Evolutionary conservation across 2,113 vertebrate genomes (phyloP).

Genomic region (Rhynchomys soricoides): DNA sequence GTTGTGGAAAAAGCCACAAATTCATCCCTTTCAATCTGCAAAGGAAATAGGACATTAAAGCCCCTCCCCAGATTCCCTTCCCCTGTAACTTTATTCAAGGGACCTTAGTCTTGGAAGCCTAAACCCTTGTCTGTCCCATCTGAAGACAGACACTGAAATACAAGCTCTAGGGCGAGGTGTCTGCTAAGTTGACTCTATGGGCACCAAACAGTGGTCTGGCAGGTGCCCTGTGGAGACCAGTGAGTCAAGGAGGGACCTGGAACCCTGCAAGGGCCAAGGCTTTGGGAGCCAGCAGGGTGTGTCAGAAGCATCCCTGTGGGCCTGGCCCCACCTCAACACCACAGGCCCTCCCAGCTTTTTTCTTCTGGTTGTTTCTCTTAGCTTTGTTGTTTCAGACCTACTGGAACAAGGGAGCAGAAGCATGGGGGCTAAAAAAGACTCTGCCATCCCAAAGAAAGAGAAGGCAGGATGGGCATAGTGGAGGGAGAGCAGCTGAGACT

Average conservation of each 20-base stretch:
- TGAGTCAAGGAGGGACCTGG: not conserved
- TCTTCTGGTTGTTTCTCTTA: not conserved
- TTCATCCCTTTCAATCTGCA: not conserved
- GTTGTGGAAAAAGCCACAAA: not conserved
- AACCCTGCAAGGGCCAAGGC: not conserved
- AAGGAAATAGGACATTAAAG: not conserved
- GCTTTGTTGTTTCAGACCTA: not conserved
- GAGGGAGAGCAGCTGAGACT: not conserved
- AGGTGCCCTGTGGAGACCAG: not conserved
- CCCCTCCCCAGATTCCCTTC: too few species aligned
- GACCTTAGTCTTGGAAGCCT: fast-evolving
- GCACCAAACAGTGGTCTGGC: not conserved
- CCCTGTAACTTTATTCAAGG: not conserved
- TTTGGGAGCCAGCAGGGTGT: not conserved
- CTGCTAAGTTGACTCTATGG: not conserved
- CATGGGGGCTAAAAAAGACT: not conserved
- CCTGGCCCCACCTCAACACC: not conserved
- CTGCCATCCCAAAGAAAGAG: not conserved
- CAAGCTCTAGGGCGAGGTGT: not conserved
- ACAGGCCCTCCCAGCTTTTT: not conserved
- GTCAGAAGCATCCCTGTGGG: not conserved
- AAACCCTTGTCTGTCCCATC: not conserved
- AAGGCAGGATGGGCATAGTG: not conserved
- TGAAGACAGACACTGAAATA: not conserved
- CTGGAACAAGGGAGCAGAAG: conserved; percentile 7